Percentiles rank a stretch among this genome's conserved stretches.
phyloP scores from a whole-genome alignment of 2,888 invertebrate species.

The Melinopterus prodromus region DNA sequence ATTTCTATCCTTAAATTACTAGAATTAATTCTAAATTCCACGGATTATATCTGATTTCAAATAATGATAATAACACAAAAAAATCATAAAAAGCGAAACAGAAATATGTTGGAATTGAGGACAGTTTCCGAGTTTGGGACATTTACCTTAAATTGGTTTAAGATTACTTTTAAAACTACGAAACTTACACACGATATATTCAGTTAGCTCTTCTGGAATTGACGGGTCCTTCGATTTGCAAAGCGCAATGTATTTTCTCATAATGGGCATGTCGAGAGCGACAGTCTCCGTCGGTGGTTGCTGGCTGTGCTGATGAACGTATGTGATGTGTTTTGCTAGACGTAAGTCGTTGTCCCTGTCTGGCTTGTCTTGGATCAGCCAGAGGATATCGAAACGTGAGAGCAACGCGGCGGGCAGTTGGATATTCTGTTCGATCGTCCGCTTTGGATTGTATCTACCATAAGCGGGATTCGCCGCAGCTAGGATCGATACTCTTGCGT shows the following conservation, averaged over 20 bases:
- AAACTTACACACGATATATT: slow-evolving; percentile 79
- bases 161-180: slow-evolving; percentile 5
- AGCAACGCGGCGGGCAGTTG: slow-evolving; percentile 96
- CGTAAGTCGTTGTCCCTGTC: slow-evolving; percentile 78
- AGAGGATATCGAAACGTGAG: slow-evolving; percentile 94
- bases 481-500: slow-evolving; percentile 96
- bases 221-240: slow-evolving; percentile 89
- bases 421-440: slow-evolving; percentile 96
- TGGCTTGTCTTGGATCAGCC: slow-evolving; percentile 89
- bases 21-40: too few species aligned
- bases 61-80: too few species aligned
- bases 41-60: too few species aligned
- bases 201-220: slow-evolving; percentile 87
- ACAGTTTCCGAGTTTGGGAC: too few species aligned
- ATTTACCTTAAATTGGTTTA: too few species aligned
- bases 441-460: slow-evolving; percentile 96
- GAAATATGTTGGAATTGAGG: too few species aligned
- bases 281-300: slow-evolving; percentile 83
- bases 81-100: too few species aligned
- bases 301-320: slow-evolving; percentile 90
- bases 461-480: slow-evolving; percentile 99
- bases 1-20: too few species aligned
- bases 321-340: slow-evolving; percentile 96
- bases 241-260: slow-evolving; percentile 91
- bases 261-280: slow-evolving; percentile 89